A percentile compares a stretch with the other conserved stretches of the same genome.
phyloP scores from a whole-genome alignment of 2,888 invertebrate genomes.

The Elmis aenea region DNA sequence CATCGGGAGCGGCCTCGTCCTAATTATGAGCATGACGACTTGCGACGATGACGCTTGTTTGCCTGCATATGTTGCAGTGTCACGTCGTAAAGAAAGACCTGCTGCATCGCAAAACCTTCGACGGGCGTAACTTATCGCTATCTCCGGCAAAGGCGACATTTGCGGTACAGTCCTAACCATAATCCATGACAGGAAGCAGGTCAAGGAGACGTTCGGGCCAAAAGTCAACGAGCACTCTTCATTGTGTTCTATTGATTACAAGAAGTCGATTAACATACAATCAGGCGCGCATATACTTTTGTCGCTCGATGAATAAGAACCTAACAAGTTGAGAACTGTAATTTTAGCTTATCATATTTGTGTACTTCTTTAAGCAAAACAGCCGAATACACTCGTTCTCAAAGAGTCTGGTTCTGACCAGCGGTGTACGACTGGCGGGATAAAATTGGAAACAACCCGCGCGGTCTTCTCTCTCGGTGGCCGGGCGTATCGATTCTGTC shows the following conservation, averaged over 20 bases:
- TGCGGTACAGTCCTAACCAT: constrained; percentile 11
- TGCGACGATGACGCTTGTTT: constrained; percentile 32
- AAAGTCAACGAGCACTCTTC: constrained; percentile 33
- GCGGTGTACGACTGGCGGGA: constrained; percentile 12
- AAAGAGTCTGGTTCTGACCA: constrained; percentile 9
- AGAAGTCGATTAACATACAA: constrained; percentile 32
- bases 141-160: constrained; percentile 10
- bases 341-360: too few species aligned
- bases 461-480: constrained; percentile 15
- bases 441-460: constrained; percentile 18
- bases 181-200: constrained; percentile 25
- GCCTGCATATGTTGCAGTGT: constrained; percentile 29
- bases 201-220: constrained; percentile 37
- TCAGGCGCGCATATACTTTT: constrained; percentile 9
- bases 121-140: constrained; percentile 8
- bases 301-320: not conserved
- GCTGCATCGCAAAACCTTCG: constrained; percentile 10
- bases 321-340: too few species aligned
- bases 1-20: constrained; percentile 35
- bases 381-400: not conserved
- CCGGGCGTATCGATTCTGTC: constrained; percentile 30
- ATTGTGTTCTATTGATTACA: constrained; percentile 29
- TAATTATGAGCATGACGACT: constrained; percentile 34
- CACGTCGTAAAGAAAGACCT: constrained; percentile 11
- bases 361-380: too few species aligned